A percentile compares a stretch with the other conserved stretches of the same genome.
phyloP scores from a whole-genome alignment of 2,797 vertebrate species.

The Yasuhikotakia modesta region DNA sequence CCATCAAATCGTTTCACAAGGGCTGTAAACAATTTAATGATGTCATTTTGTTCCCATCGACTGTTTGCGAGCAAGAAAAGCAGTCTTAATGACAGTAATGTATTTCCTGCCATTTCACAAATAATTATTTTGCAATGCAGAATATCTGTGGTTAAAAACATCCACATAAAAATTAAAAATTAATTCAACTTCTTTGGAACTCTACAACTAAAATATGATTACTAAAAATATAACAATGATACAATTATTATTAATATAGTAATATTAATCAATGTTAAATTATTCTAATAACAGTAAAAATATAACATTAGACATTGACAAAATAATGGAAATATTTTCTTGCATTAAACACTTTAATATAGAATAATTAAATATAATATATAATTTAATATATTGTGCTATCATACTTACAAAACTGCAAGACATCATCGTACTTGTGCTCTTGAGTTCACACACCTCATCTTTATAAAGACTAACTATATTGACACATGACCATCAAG shows the following conservation, averaged over 20 bases:
- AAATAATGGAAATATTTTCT: neutral
- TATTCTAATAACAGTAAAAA: too few species aligned
- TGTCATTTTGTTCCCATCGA: slow-evolving; percentile 46
- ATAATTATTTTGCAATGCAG: neutral
- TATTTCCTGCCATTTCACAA: slow-evolving; percentile 16
- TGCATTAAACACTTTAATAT: neutral
- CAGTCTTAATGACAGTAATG: slow-evolving; percentile 39
- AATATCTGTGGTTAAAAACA: neutral
- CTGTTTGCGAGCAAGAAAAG: slow-evolving; percentile 56
- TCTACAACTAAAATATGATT: too few species aligned
- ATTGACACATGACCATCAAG: neutral
- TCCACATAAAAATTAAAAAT: neutral
- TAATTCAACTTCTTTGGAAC: neutral
- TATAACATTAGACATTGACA: neutral
- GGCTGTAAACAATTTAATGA: slow-evolving; percentile 48
- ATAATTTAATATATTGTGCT: too few species aligned
- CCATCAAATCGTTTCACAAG: slow-evolving; percentile 52
- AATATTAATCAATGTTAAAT: too few species aligned
- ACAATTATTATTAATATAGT: too few species aligned
- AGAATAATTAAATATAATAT: too few species aligned
- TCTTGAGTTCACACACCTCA: neutral
- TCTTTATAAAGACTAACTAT: neutral
- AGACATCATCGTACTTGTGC: neutral
- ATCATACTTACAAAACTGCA: neutral
- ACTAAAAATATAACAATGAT: too few species aligned